Evolutionary conservation across 2,113 vertebrate genomes (phyloP), one percentile per base, ranked within the genome.

Genomic region (Machaerirhynchus nigripectus): DNA sequence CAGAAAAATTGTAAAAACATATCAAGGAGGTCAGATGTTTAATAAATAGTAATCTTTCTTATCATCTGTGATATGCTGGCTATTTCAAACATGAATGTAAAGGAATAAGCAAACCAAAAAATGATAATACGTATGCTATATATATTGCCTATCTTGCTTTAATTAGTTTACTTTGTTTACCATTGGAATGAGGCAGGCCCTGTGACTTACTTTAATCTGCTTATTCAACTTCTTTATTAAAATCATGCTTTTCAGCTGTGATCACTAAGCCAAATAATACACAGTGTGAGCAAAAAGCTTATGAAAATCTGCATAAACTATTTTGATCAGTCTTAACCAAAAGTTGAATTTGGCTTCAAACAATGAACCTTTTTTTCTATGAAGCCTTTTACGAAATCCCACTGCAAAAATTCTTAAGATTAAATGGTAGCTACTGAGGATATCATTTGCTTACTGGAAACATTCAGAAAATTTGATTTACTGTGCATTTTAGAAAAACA

Each of bases 271-370:
- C 87, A 96, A 93, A 77, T 85, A 96, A 93, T 90, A 93, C 89
- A 83, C 46, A 68, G 67, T 85, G 63, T 91, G 82, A 96, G 74
- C 46, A 84, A 91, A 95, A 94, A 85, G 94, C 89, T 95, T 96
- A 94, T 57, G 78, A 89, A 96, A 97, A 97, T 93, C 94, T 96
- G 71, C 67, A 59, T 56, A 85, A 95, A 96, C 71, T 97, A 95
- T 96, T 97, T 95, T 95, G 94, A 96, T 97, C 82, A n/a, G 89
- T 81, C 84, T 95, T 96, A 95, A 88, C 35, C n/a, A 86, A 81
- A 80, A 88, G 78, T 77, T 67, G 71, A 95, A 91, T 83, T 88
- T 61, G 71, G 47, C 16, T 90, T 91, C 20, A 60, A 87, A 96
- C 87, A 96, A 97, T 83, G 79, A 79, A 44, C 31, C 70, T 46